Percentiles rank a stretch among this genome's conserved stretches.
phyloP scores from a whole-genome alignment of 1,140 invertebrate species.

The Atta colombica region DNA sequence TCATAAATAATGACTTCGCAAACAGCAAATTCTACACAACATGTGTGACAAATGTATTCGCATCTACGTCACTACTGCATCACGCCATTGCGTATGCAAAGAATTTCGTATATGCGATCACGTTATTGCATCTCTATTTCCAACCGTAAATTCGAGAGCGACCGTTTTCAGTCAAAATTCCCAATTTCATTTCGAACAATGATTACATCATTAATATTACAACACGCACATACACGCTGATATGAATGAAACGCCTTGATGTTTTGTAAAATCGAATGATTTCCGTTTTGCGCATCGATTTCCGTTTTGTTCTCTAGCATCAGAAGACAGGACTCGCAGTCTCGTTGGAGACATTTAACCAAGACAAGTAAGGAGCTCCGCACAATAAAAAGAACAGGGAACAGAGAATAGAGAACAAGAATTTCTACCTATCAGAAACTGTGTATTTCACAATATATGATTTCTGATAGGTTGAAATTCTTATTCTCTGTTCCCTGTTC shows the following conservation, averaged over 20 bases:
- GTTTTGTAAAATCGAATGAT: background rate
- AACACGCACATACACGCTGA: background rate
- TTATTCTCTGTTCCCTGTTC: no score
- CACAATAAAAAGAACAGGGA: no score
- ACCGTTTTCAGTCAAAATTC: background rate
- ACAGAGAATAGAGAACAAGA: no score
- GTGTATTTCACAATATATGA: no score
- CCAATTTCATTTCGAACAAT: constrained; percentile 21
- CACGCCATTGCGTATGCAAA: constrained; percentile 3
- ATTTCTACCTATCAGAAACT: no score
- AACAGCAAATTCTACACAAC: background rate
- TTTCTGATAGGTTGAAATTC: no score
- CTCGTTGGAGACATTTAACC: constrained; percentile 80
- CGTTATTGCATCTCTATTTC: constrained; percentile 25
- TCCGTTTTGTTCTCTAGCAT: background rate
- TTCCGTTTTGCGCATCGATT: background rate
- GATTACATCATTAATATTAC: background rate
- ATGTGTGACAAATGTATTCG: background rate
- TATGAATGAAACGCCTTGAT: background rate
- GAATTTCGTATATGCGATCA: background rate
- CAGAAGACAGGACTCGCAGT: constrained; percentile 59
- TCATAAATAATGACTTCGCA: background rate
- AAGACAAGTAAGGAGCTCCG: constrained; percentile 65
- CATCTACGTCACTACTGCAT: background rate
- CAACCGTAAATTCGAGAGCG: constrained; percentile 12